phyloP scores from a whole-genome alignment of 2,797 vertebrate genomes.

The Numenius phaeopus region DNA sequence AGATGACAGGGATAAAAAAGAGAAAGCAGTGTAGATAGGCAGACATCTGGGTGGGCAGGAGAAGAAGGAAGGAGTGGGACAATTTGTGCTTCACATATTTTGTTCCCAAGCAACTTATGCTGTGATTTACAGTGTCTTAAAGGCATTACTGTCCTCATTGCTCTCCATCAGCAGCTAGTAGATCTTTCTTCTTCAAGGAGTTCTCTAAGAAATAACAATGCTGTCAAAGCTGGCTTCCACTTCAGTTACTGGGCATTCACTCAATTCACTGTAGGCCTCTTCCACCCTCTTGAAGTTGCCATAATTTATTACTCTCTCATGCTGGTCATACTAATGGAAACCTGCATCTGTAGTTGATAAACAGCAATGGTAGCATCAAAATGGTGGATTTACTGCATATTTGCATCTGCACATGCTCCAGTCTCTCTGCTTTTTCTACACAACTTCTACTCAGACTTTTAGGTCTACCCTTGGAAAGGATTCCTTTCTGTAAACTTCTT shows the following conservation, averaged over 20 bases:
- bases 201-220: neutral
- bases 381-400: neutral
- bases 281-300: neutral
- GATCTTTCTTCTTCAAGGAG: neutral
- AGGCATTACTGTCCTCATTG: neutral
- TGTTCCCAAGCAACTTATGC: neutral
- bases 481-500: neutral
- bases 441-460: neutral
- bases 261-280: neutral
- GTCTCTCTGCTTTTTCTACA: neutral
- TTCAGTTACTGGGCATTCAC: neutral
- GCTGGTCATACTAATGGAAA: neutral
- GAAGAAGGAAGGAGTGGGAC: neutral
- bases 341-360: neutral
- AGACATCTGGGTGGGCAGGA: neutral
- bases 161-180: neutral
- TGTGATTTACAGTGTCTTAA: neutral
- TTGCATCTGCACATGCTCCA: accelerated
- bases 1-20: neutral
- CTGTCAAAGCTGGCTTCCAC: neutral
- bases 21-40: neutral
- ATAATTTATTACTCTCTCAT: neutral
- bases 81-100: neutral
- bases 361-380: neutral
- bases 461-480: neutral